Base-by-base conservation (phyloP, 1,140 invertebrate genomes). In the Achroia grisella region DNA sequence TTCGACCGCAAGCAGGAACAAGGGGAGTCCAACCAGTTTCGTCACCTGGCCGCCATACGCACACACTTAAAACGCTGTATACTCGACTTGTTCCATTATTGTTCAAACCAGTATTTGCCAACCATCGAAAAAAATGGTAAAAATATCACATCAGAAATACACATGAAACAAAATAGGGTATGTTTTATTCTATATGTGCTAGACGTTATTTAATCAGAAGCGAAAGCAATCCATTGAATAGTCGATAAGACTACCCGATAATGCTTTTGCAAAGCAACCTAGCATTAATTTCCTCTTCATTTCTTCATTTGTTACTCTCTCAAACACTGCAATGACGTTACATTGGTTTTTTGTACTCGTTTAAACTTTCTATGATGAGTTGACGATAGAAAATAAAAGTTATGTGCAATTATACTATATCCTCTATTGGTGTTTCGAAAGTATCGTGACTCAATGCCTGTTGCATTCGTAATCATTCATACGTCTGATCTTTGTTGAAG, bases 11-110 rank as follows among this genome's bases (percentile, higher is more conserved):
- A n/a, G n/a, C n/a, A 62, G 17, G 17, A 6, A 49, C 39, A 40
- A 46, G 42, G 45, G 47, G 46, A 56, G 49, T 46, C 2, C 49
- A 72, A 79, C 70, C 70, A 75, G 75, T 74, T 75, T 62, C 51
- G 32, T 55, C 71, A 73, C 53, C 67, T 73, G 74, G 63, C 50
- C 44, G 49, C 35, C 44, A 44, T 41, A 49, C 44, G 45, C 52
- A 56, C 52, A 52, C 54, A 45, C 53, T n/a, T 11, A 13, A 35
- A 14, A 14, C 9, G 14, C 4, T 14, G 12, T 12, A 14, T 35
- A 2, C 33, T 35, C 12, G 14, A 39, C 15, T 17, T 35, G 34
- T 49, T 49, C 44, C 42, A 46, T 55, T 42, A 49, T 45, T 40
- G 36, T 41, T 9, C 28, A 39, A 44, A 12, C 35, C 15, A 36